Evolutionary conservation across 2,797 vertebrate species (phyloP), one percentile per base, ranked within the genome.

Genomic region (Sphenopsis melanotis): DNA sequence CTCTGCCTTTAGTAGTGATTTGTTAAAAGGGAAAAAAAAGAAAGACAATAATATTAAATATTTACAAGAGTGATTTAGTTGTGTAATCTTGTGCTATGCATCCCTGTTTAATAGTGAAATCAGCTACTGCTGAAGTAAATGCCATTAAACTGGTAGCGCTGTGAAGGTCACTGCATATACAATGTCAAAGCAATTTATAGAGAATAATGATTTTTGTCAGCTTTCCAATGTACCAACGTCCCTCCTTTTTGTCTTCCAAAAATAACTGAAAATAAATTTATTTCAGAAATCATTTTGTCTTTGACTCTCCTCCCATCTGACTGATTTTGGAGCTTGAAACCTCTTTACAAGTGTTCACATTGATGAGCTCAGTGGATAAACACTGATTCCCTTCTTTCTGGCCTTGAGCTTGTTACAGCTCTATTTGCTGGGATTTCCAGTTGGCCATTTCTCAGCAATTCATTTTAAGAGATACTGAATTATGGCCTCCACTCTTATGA

Each of bases 11-110:
- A 94, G 95, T 97, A 97, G 96, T 96, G 97, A 97, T 97, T 98
- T 98, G 96, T 97, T 97, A 97, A 97, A 97, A 96, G 89, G 79
- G 9, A 16, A 82, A 97, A 97, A 96, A 96, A 96, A 95, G 81
- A 96, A 96, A 97, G 84, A 90, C 93, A 95, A 93, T 93, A 90
- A 93, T 98, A 98, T 98, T 98, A 98, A 98, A 98, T 98, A 98
- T 98, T 98, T 98, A 98, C 97, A 97, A 94, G 97, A 98, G 96
- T 95, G 97, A 98, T 98, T 98, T 98, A 96, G 96, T 97, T 97
- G 96, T 97, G 95, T 98, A 97, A 97, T 97, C 96, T 97, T 92
- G 92, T 97, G 94, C 86, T 68, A 89, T 95, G 93, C 63, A 87
- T 97, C 94, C 96, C 90, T 96, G 91, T 97, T 98, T 97, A 97